Evolutionary conservation across 2,797 vertebrate species (phyloP).

Genomic region (Aselliscus stoliczkanus): DNA sequence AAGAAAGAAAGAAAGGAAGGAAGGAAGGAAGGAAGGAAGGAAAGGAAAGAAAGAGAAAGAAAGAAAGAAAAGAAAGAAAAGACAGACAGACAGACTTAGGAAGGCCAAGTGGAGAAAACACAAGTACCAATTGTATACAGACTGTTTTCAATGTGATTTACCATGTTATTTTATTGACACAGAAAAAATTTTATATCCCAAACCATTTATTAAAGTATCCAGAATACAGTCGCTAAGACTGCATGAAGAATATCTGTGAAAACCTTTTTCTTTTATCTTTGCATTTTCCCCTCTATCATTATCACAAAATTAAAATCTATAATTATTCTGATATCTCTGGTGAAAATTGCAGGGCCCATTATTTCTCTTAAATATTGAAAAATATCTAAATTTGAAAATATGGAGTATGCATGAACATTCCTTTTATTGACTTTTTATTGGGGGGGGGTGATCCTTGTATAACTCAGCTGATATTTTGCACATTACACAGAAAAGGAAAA

Average conservation of each 20-base stretch:
- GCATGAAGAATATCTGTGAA: background rate
- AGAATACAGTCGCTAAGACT: background rate
- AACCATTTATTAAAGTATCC: background rate
- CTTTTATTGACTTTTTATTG: background rate
- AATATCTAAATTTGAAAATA: background rate
- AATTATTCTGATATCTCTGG: background rate
- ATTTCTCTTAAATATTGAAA: background rate
- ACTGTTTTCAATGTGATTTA: background rate
- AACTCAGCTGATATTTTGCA: background rate
- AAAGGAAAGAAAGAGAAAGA: background rate
- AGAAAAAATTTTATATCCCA: background rate
- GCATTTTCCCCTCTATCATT: background rate
- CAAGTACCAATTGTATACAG: background rate
- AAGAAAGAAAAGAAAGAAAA: background rate
- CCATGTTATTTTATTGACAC: background rate
- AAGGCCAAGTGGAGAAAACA: background rate
- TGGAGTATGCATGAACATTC: background rate
- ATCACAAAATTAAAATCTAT: background rate
- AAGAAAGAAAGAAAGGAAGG: background rate
- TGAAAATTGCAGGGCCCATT: background rate
- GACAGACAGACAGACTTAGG: background rate
- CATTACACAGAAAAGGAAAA: background rate
- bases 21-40: background rate
- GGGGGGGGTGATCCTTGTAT: background rate
- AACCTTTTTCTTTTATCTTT: background rate